Percentiles rank a stretch among this genome's conserved stretches.
Evolutionary conservation across 2,113 vertebrate genomes (phyloP).

Genomic region (Cacatua alba): DNA sequence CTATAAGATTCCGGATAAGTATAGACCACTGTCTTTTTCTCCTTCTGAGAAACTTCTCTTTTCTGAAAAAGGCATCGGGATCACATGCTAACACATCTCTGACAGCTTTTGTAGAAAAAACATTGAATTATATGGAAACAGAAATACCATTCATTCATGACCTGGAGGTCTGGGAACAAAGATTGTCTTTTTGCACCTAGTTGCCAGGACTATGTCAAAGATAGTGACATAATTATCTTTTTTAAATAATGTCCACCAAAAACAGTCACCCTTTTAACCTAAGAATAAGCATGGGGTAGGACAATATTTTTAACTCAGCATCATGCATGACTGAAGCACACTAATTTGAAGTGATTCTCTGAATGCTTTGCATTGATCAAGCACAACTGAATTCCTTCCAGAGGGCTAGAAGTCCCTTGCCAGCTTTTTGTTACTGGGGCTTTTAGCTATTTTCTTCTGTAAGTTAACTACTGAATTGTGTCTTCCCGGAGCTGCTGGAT

Average conservation of each 20-base stretch:
- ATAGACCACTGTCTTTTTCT: background rate
- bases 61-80: background rate
- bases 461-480: background rate
- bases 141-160: background rate
- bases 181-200: background rate
- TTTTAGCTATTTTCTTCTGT: background rate
- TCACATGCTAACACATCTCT: background rate
- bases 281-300: background rate
- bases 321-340: background rate
- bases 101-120: background rate
- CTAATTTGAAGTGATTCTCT: background rate
- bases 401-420: background rate
- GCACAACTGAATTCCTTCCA: background rate
- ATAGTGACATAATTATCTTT: background rate
- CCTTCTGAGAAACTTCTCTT: background rate
- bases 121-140: background rate
- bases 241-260: background rate
- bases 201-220: background rate
- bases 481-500: background rate
- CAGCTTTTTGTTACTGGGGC: background rate
- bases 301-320: background rate
- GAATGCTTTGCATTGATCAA: background rate
- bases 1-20: background rate
- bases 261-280: background rate
- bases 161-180: background rate